phyloP scores from a whole-genome alignment of 2,113 vertebrate genomes.

The Uropsilus gracilis region DNA sequence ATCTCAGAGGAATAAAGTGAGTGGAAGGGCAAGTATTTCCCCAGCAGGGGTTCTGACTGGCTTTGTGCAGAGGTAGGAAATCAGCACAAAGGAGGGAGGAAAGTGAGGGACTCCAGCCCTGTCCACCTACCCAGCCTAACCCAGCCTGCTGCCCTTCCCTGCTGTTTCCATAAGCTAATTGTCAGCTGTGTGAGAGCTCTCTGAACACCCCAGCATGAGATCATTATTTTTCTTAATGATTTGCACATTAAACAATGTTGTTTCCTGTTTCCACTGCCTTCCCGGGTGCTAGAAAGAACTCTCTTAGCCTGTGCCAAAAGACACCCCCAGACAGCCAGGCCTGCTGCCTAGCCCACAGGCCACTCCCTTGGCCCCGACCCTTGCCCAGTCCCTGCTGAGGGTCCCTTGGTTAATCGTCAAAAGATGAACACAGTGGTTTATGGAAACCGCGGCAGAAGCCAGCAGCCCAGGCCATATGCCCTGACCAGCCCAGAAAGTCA shows the following conservation, averaged over 20 bases:
- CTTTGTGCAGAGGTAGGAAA: background rate
- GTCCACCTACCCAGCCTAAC: background rate
- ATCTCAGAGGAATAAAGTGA: background rate
- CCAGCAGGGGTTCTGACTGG: background rate
- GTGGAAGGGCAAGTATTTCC: background rate
- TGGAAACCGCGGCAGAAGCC: background rate
- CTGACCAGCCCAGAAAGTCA: background rate
- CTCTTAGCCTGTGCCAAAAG: background rate
- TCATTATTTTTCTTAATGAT: slow-evolving; percentile 66
- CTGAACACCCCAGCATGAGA: slow-evolving; percentile 21
- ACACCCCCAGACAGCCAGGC: background rate
- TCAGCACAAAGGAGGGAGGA: background rate
- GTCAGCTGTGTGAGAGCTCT: slow-evolving; percentile 32
- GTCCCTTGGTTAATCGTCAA: background rate
- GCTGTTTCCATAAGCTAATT: slow-evolving; percentile 30
- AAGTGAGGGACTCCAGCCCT: background rate
- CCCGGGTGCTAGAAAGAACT: background rate
- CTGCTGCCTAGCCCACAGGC: background rate
- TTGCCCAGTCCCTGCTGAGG: fast-evolving
- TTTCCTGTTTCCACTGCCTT: background rate
- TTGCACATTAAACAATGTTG: slow-evolving; percentile 61
- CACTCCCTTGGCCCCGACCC: background rate
- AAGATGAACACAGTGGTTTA: background rate
- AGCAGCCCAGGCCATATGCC: background rate
- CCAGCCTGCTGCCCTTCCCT: background rate